A percentile compares a stretch with the other conserved stretches of the same genome.
phyloP scores from a whole-genome alignment of 2,888 invertebrate species.

The Drosophila cracens region DNA sequence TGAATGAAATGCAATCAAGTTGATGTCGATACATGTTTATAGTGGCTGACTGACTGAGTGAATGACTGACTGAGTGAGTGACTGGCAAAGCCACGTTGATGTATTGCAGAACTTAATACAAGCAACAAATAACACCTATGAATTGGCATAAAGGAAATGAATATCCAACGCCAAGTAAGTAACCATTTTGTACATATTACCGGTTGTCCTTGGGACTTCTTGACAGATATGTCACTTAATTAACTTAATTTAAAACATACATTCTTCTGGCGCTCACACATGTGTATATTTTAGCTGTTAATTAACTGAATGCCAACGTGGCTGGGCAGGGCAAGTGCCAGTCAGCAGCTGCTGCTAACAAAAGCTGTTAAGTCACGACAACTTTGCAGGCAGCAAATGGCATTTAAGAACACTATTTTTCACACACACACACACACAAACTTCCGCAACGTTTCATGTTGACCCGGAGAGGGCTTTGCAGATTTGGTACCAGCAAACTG shows the following conservation, averaged over 20 bases:
- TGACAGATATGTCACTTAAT: slow-evolving; percentile 67
- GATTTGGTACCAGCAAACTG: slow-evolving; percentile 46
- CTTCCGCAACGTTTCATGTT: slow-evolving; percentile 15
- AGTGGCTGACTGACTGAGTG: slow-evolving; percentile 41
- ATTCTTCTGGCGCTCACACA: slow-evolving; percentile 17
- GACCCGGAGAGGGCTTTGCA: slow-evolving; percentile 48
- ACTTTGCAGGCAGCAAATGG: slow-evolving; percentile 64
- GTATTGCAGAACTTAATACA: slow-evolving; percentile 7
- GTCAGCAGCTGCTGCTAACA: slow-evolving; percentile 25
- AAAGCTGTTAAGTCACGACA: slow-evolving; percentile 73
- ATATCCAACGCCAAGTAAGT: slow-evolving; percentile 23
- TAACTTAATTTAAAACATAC: slow-evolving; percentile 63
- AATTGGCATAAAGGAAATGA: slow-evolving; percentile 50
- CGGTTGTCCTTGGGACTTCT: slow-evolving; percentile 34
- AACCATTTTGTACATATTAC: slow-evolving; percentile 29
- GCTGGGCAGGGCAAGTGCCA: slow-evolving; percentile 39
- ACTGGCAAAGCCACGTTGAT: slow-evolving; percentile 40
- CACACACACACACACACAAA: neutral
- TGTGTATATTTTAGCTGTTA: slow-evolving; percentile 62
- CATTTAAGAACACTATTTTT: slow-evolving; percentile 56
- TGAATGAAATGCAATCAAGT: slow-evolving; percentile 80
- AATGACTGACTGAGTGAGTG: slow-evolving; percentile 21
- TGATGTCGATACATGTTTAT: slow-evolving; percentile 72
- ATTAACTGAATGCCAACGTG: slow-evolving; percentile 71
- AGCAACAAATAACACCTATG: slow-evolving; percentile 10